phyloP scores from a whole-genome alignment of 2,797 vertebrate genomes.

The Xiphophorus birchmanni region DNA sequence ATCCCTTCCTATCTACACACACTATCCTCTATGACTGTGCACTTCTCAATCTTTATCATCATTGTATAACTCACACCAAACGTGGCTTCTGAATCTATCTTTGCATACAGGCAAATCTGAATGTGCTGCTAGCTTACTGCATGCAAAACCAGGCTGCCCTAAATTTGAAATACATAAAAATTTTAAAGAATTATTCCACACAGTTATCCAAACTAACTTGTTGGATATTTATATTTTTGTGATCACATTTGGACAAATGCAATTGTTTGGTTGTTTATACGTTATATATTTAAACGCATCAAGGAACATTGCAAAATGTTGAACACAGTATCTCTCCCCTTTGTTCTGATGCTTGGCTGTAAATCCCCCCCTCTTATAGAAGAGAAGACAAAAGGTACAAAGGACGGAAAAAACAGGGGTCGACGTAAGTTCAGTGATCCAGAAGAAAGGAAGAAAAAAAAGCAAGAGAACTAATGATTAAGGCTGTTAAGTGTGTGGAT shows the following conservation, averaged over 20 bases:
- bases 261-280: no score
- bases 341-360: constrained; percentile 2
- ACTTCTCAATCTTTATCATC: not conserved
- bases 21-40: not conserved
- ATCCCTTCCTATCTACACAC: not conserved
- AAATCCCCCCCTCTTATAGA: constrained; percentile 35
- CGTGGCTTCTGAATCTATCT: not conserved
- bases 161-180: not conserved
- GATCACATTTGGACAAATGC: not conserved
- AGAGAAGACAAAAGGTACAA: constrained; percentile 25
- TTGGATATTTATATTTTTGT: not conserved
- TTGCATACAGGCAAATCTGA: not conserved
- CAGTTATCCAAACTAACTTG: not conserved
- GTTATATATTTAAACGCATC: no score
- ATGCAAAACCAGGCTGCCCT: not conserved
- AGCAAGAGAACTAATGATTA: constrained; percentile 62
- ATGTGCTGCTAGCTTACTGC: not conserved
- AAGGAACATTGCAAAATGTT: constrained; percentile 12
- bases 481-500: constrained; percentile 59
- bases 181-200: not conserved
- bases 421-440: constrained; percentile 57
- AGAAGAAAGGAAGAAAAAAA: constrained; percentile 58
- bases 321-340: not conserved
- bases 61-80: not conserved
- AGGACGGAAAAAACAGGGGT: constrained; percentile 40